Percentiles rank a stretch among this genome's conserved stretches.
Conservation (phyloP, 1,140 invertebrate species). For the Acromyrmex echinatior region DNA sequence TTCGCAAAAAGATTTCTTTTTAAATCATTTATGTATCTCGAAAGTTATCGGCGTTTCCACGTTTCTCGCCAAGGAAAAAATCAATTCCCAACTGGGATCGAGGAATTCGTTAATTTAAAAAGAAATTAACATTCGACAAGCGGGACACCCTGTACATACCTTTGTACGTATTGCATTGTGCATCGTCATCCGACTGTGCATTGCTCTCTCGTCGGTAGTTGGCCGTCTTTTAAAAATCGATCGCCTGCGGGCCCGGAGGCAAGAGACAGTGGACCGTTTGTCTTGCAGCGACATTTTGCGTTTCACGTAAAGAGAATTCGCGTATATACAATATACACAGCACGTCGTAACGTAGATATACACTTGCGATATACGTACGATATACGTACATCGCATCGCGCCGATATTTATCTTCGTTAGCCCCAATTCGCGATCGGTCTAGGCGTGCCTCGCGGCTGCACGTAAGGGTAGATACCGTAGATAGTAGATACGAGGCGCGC, state of each 20-base stretch:
- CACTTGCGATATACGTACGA: not conserved
- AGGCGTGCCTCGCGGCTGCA: constrained; percentile 2
- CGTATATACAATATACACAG: not conserved
- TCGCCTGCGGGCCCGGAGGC: not conserved
- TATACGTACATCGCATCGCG: constrained; percentile 2
- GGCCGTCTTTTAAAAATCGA: constrained; percentile 53
- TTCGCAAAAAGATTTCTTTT: not conserved
- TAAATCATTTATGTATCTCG: not conserved
- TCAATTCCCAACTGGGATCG: not conserved
- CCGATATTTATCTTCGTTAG: constrained; percentile 64
- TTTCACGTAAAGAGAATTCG: constrained; percentile 34
- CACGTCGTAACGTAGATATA: not conserved
- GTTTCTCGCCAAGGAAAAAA: not conserved
- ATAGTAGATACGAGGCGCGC: constrained; percentile 10
- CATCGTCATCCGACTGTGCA: constrained; percentile 39
- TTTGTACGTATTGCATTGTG: constrained; percentile 22
- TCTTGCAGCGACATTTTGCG: constrained; percentile 52
- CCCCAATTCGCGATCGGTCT: constrained; percentile 44
- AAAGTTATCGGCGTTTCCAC: not conserved
- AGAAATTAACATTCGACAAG: not conserved
- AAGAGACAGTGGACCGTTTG: constrained; percentile 37
- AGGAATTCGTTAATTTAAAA: not conserved
- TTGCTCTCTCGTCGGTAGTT: not conserved
- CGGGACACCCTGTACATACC: not conserved
- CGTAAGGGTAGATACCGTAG: constrained; percentile 14